Percentiles rank a stretch among this genome's conserved stretches.
phyloP scores from a whole-genome alignment of 64 coral and sea anemone species.

The Pocillopora verrucosa region DNA sequence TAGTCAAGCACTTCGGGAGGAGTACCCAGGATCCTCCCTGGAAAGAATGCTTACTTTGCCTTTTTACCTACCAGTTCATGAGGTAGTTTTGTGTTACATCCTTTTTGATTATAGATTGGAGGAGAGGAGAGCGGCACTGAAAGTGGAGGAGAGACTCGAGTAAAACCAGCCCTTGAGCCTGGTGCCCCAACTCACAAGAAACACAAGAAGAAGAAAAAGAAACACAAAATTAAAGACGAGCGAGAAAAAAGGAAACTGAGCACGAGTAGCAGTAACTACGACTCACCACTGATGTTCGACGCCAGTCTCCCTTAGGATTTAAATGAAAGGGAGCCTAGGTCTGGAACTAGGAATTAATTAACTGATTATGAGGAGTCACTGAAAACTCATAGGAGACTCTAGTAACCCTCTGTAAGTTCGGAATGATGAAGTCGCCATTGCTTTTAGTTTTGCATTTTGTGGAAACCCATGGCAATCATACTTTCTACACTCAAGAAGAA shows the following conservation, averaged over 20 bases:
- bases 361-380: too few species aligned
- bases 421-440: too few species aligned
- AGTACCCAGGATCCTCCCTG: too few species aligned
- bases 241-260: constrained; percentile 87
- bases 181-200: constrained; percentile 49
- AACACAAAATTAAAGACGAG: constrained; percentile 91
- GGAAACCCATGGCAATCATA: too few species aligned
- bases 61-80: neutral
- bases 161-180: constrained; percentile 44
- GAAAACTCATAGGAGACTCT: too few species aligned
- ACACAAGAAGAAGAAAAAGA: constrained; percentile 99
- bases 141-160: constrained; percentile 55
- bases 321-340: neutral
- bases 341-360: too few species aligned
- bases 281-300: constrained; percentile 82
- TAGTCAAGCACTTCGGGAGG: too few species aligned
- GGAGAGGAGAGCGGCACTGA: constrained; percentile 78
- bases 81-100: too few species aligned
- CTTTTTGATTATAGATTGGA: constrained; percentile 56
- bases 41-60: neutral
- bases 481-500: too few species aligned
- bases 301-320: constrained; percentile 30
- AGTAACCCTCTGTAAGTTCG: too few species aligned
- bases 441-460: too few species aligned
- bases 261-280: constrained; percentile 92